Evolutionary conservation across 2,888 invertebrate species (phyloP).

Genomic region (Ennomos quercinarius): DNA sequence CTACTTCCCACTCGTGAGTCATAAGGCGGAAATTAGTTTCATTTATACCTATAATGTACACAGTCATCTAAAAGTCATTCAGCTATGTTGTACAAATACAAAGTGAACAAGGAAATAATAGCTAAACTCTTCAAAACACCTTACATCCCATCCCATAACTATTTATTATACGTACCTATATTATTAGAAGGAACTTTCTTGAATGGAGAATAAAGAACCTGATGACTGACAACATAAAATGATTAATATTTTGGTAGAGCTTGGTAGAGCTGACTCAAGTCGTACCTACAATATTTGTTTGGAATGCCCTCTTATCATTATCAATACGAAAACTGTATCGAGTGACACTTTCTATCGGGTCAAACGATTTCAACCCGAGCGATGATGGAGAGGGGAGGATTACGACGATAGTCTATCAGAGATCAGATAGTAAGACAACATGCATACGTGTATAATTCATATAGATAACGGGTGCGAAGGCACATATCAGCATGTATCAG

Average conservation of each 20-base stretch:
- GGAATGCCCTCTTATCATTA: conserved; percentile 18
- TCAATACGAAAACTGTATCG: conserved; percentile 23
- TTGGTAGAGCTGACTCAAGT: conserved; percentile 3
- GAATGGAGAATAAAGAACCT: conserved; percentile 8
- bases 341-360: conserved; percentile 17
- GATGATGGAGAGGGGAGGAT: conserved; percentile 24
- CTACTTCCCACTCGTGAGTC: conserved; percentile 20
- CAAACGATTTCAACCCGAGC: conserved; percentile 14
- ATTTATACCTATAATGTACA: conserved; percentile 2
- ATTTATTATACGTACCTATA: too few relatives aligned
- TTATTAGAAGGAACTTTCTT: not conserved
- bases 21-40: conserved; percentile 18
- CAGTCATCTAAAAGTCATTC: not conserved
- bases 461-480: conserved; percentile 54
- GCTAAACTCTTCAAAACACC: too few relatives aligned
- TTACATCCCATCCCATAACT: too few relatives aligned
- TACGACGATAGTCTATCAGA: conserved; percentile 23
- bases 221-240: conserved; percentile 16
- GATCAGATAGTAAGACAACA: conserved; percentile 18
- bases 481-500: conserved; percentile 43
- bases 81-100: too few relatives aligned
- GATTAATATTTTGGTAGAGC: not conserved
- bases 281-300: conserved; percentile 6
- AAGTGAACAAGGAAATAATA: too few relatives aligned
- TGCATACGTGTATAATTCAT: conserved; percentile 43